Evolutionary conservation across 2,113 vertebrate genomes (phyloP), one percentile per base, ranked within the genome.

Genomic region (Erythrolamprus reginae): DNA sequence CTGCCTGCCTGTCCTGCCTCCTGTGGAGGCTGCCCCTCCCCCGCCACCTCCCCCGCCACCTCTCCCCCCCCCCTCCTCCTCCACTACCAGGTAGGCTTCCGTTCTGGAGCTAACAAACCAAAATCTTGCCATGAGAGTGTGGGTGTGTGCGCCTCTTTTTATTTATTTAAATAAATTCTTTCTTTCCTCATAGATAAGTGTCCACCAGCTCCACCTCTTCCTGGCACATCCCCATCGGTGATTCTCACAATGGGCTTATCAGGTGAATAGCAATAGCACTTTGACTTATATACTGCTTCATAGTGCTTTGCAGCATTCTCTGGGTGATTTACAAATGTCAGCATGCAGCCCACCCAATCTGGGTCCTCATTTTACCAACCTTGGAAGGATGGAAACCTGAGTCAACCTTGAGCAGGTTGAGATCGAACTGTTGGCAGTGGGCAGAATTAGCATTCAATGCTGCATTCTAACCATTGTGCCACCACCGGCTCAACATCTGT

Each of bases 211-310:
- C 99, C 98, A 0, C 99, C 98, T 3, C 96, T 99, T 70, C 98
- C 98, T 0, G 98, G 97, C 0, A 93, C 98, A n/a, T 98, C 98
- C 4, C 98, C 98, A 24, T 99, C 98, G 10, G 97, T 99, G 56
- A 97, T 99, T 84, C 96, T 99, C 92, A 99, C 97, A 8, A 90
- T 98, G 0, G 98, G 99, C 92, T 97, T 99, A 82, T 99, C 99
- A 92, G 99, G 99, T 99, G 96, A 23, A 8, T 48, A 21, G 61
- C 61, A n/a, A 33, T 15, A n/a, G 28, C 61, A 65, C 28, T 65
- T 65, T n/a, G 61, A 65, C 13, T 65, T 15, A 65, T 33, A 65
- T n/a, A 15, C 61, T 65, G 28, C 28, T 65, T 65, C 28, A 65
- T n/a, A 65, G 28, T 65, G 28, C 61, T 65, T 65, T 33, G 15